Percentiles rank a stretch among this genome's conserved stretches.
Conservation (phyloP, 2,113 vertebrate genomes). For the Callopanchax toddi region DNA sequence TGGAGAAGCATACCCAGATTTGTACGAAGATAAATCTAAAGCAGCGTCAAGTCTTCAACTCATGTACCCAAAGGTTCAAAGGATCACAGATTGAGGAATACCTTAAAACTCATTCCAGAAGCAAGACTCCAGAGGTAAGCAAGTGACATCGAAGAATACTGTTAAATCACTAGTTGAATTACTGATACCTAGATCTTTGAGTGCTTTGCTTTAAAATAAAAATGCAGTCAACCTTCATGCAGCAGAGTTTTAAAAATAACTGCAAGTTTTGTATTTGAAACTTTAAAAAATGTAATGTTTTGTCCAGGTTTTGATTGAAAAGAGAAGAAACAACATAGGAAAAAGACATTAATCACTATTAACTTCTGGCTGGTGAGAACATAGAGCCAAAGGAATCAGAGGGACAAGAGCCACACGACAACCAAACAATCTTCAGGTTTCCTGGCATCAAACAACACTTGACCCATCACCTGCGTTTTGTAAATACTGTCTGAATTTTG, state of each 20-base stretch:
- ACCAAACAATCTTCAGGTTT: constrained; percentile 10
- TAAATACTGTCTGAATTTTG: not conserved
- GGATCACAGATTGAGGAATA: constrained; percentile 84
- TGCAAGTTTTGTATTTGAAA: too few relatives aligned
- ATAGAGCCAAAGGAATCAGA: constrained; percentile 60
- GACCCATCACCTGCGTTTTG: constrained; percentile 41
- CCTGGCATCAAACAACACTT: constrained; percentile 80
- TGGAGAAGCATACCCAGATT: constrained; percentile 81
- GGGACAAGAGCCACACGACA: constrained; percentile 77
- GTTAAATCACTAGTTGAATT: too few relatives aligned
- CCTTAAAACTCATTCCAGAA: constrained; percentile 70
- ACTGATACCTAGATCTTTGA: too few relatives aligned
- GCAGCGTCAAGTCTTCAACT: constrained; percentile 84
- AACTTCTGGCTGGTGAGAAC: constrained; percentile 52
- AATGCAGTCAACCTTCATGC: too few relatives aligned
- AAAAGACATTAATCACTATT: constrained; percentile 70
- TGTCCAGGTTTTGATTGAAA: constrained; percentile 48
- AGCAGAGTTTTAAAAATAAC: too few relatives aligned
- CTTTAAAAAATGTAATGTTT: not conserved
- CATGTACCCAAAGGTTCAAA: constrained; percentile 78
- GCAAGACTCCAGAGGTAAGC: constrained; percentile 76
- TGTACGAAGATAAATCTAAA: constrained; percentile 79
- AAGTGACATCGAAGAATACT: not conserved
- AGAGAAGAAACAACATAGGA: constrained; percentile 80
- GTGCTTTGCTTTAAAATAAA: too few relatives aligned